Percentiles rank a stretch among this genome's conserved stretches.
Evolutionary conservation across 2,888 invertebrate genomes (phyloP).

Genomic region (Plagodis pulveraria): DNA sequence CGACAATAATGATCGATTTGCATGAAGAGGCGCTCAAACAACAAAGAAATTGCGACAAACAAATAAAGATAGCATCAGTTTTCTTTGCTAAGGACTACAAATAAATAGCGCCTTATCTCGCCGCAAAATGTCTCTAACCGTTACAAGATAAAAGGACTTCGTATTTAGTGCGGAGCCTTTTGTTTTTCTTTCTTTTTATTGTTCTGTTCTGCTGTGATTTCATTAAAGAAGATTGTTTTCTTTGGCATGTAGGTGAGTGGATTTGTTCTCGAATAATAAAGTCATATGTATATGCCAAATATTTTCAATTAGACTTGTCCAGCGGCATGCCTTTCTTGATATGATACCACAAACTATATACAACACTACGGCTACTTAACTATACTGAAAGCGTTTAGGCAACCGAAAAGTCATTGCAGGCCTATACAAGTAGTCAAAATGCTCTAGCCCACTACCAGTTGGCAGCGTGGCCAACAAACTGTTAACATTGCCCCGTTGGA

Average conservation of each 20-base stretch:
- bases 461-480: no score
- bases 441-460: no score
- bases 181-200: conserved; percentile 42
- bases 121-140: conserved; percentile 63
- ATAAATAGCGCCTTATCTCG: conserved; percentile 72
- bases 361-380: no score
- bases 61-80: conserved; percentile 52
- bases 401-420: no score
- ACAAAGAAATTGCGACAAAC: conserved; percentile 40
- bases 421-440: no score
- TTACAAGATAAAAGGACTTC: conserved; percentile 38
- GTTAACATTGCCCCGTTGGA: no score
- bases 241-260: conserved; percentile 1
- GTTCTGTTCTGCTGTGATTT: conserved; percentile 28
- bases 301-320: no score
- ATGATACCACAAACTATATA: no score
- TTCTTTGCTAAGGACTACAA: conserved; percentile 57
- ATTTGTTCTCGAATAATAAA: no score
- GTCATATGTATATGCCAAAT: no score
- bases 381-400: no score
- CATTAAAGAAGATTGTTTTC: conserved; percentile 25
- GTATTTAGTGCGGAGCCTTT: conserved; percentile 43
- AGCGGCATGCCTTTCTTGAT: no score
- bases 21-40: conserved; percentile 22
- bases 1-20: conserved; percentile 24